Evolutionary conservation across 2,888 invertebrate genomes (phyloP).

Genomic region (Morpho helenor): DNA sequence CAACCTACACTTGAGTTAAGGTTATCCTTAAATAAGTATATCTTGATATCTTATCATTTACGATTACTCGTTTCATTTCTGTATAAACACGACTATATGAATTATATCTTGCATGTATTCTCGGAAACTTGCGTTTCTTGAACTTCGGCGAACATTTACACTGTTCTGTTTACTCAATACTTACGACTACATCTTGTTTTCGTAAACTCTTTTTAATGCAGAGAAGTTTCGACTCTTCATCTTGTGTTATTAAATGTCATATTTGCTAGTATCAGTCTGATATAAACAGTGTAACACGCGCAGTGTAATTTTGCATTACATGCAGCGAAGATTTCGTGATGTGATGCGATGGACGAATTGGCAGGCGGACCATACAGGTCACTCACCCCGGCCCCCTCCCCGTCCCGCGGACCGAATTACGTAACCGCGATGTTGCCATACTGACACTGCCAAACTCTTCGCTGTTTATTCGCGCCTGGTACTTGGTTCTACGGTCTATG

Average conservation of each 20-base stretch:
- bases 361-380: slow-evolving; percentile 70
- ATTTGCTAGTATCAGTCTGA: slow-evolving; percentile 2
- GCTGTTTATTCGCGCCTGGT: slow-evolving; percentile 51
- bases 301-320: slow-evolving; percentile 34
- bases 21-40: neutral
- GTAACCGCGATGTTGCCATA: slow-evolving; percentile 69
- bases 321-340: slow-evolving; percentile 69
- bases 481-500: slow-evolving; percentile 38
- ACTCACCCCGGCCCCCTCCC: slow-evolving; percentile 49
- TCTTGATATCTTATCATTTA: too few relatives aligned
- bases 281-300: slow-evolving; percentile 14
- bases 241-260: neutral
- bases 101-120: neutral
- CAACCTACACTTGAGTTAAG: neutral
- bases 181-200: slow-evolving; percentile 9
- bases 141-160: slow-evolving; percentile 4
- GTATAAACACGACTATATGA: neutral
- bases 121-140: slow-evolving; percentile 4
- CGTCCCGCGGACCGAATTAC: slow-evolving; percentile 50
- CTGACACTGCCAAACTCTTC: slow-evolving; percentile 66
- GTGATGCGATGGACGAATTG: slow-evolving; percentile 74
- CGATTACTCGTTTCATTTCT: slow-evolving; percentile 1
- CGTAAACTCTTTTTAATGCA: neutral
- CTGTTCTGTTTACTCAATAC: slow-evolving; percentile 12
- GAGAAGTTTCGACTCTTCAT: slow-evolving; percentile 1